A percentile compares a stretch with the other conserved stretches of the same genome.
Evolutionary conservation across 2,888 invertebrate genomes (phyloP).

Genomic region (Ypsolopha scabrella): DNA sequence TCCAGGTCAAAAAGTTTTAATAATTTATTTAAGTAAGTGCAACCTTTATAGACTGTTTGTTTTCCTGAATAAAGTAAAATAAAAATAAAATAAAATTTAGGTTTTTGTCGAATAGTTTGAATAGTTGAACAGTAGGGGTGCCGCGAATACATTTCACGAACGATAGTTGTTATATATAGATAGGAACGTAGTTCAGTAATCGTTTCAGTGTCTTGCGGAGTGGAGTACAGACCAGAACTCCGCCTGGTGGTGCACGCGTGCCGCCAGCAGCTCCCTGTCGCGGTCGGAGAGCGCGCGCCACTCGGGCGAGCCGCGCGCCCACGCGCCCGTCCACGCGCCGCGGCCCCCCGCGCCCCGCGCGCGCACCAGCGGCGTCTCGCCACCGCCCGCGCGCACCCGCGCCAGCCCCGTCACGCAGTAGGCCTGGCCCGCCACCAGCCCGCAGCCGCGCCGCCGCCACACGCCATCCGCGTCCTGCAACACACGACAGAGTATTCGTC

Average conservation of each 20-base stretch:
- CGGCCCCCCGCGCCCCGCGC: slow-evolving; percentile 76
- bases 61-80: too few species aligned
- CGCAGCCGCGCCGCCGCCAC: slow-evolving; percentile 61
- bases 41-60: too few species aligned
- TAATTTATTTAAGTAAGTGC: too few species aligned
- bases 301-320: slow-evolving; percentile 77
- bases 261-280: slow-evolving; percentile 74
- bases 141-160: too few species aligned
- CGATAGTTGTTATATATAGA: too few species aligned
- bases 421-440: slow-evolving; percentile 75
- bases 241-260: slow-evolving; percentile 73
- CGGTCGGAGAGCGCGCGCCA: slow-evolving; percentile 75
- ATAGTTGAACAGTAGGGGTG: too few species aligned
- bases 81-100: too few species aligned
- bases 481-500: too few species aligned
- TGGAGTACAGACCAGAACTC: slow-evolving; percentile 72
- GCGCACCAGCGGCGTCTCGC: slow-evolving; percentile 70
- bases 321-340: slow-evolving; percentile 78
- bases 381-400: slow-evolving; percentile 64
- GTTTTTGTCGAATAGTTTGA: too few species aligned
- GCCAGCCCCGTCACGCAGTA: slow-evolving; percentile 80
- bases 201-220: too few species aligned
- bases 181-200: too few species aligned
- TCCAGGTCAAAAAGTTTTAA: too few species aligned
- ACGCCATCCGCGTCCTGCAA: slow-evolving; percentile 4